Conservation (phyloP, 2,797 vertebrate species). For the Halcyon badia region DNA sequence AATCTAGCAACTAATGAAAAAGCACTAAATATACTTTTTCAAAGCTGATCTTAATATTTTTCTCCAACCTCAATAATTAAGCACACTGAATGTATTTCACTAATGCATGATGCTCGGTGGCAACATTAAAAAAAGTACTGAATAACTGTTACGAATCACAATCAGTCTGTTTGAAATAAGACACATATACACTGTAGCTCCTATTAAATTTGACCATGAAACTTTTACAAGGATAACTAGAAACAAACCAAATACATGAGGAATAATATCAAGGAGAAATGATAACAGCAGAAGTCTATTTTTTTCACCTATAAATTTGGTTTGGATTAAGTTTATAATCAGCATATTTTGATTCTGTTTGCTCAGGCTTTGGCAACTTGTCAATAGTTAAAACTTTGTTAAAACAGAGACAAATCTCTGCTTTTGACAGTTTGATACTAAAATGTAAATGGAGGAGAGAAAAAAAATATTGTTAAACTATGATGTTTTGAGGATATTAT, state of each 20-base stretch:
- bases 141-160: neutral
- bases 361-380: neutral
- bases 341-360: neutral
- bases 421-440: neutral
- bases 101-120: rapidly evolving
- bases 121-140: neutral
- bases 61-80: neutral
- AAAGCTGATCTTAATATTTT: neutral
- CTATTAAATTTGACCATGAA: neutral
- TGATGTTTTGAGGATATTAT: neutral
- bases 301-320: neutral
- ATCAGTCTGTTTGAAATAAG: neutral
- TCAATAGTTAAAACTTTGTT: neutral
- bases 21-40: neutral
- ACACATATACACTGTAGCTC: neutral
- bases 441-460: neutral
- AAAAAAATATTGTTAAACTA: neutral
- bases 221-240: neutral
- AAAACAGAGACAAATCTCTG: neutral
- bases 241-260: neutral
- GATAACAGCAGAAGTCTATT: neutral
- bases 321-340: conserved; percentile 1
- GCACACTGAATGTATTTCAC: neutral
- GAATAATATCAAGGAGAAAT: neutral
- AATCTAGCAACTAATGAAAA: neutral